Percentiles rank a stretch among this genome's conserved stretches.
Evolutionary conservation across 2,113 vertebrate genomes (phyloP).

Genomic region (Syngnathus scovelli): DNA sequence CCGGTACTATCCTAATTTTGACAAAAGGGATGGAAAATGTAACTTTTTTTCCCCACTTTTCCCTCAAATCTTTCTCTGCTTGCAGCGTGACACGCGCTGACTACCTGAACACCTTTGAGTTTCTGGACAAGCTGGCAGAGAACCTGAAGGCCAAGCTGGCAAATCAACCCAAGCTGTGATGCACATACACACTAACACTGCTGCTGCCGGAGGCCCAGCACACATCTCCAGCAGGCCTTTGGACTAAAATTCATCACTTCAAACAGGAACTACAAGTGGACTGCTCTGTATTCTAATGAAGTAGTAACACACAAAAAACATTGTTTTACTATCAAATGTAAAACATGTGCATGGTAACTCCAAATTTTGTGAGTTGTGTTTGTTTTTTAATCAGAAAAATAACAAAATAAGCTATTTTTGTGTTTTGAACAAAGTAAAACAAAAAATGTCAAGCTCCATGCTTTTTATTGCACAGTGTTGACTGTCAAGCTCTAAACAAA

Average conservation of each 20-base stretch:
- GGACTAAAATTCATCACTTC: not conserved
- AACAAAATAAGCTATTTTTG: not conserved
- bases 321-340: not conserved
- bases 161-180: constrained; percentile 80
- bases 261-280: not conserved
- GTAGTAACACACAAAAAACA: not conserved
- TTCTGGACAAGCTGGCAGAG: constrained; percentile 94
- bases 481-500: not conserved
- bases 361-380: not conserved
- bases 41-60: not conserved
- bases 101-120: constrained; percentile 95
- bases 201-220: not conserved
- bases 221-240: not conserved
- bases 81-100: constrained; percentile 82
- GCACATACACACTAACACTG: not conserved
- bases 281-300: not conserved
- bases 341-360: not conserved
- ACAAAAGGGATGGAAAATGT: too few species aligned
- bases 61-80: constrained; percentile 3
- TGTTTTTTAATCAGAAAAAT: not conserved
- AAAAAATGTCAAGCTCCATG: not conserved
- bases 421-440: not conserved
- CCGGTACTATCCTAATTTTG: too few species aligned
- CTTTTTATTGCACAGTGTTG: not conserved
- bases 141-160: constrained; percentile 85